phyloP scores from a whole-genome alignment of 2,113 vertebrate species.

The Scartelaos histophorus region DNA sequence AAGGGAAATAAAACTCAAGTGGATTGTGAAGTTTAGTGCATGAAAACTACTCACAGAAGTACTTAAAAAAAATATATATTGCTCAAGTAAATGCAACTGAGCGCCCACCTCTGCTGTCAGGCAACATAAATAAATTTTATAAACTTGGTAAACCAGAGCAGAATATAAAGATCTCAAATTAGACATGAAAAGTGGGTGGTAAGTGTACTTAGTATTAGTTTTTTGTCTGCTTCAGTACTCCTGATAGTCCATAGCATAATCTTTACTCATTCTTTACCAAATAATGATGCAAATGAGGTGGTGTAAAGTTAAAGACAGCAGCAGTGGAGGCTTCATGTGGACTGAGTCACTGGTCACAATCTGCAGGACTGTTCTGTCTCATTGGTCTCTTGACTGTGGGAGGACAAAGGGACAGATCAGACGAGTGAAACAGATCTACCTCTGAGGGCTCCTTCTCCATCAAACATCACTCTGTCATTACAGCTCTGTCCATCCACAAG shows the following conservation, averaged over 20 bases:
- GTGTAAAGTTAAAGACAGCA: slow-evolving; percentile 33
- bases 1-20: too few relatives aligned
- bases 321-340: slow-evolving; percentile 27
- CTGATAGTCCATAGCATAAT: neutral
- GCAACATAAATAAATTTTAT: too few relatives aligned
- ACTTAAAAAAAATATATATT: too few relatives aligned
- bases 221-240: too few relatives aligned
- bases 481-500: neutral
- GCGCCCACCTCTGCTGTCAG: too few relatives aligned
- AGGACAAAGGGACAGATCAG: slow-evolving; percentile 12
- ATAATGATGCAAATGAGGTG: slow-evolving; percentile 35
- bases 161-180: too few relatives aligned
- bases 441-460: slow-evolving; percentile 8
- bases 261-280: slow-evolving; percentile 15
- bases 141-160: too few relatives aligned
- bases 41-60: too few relatives aligned
- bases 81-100: too few relatives aligned
- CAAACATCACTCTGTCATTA: slow-evolving; percentile 13
- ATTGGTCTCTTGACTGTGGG: slow-evolving; percentile 27
- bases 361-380: slow-evolving; percentile 15
- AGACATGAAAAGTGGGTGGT: too few relatives aligned
- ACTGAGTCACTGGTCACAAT: slow-evolving; percentile 29
- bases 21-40: too few relatives aligned
- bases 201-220: too few relatives aligned
- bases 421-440: slow-evolving; percentile 16